A percentile compares a stretch with the other conserved stretches of the same genome.
phyloP scores from a whole-genome alignment of 1,140 invertebrate species.

The Neodiprion pinetum region DNA sequence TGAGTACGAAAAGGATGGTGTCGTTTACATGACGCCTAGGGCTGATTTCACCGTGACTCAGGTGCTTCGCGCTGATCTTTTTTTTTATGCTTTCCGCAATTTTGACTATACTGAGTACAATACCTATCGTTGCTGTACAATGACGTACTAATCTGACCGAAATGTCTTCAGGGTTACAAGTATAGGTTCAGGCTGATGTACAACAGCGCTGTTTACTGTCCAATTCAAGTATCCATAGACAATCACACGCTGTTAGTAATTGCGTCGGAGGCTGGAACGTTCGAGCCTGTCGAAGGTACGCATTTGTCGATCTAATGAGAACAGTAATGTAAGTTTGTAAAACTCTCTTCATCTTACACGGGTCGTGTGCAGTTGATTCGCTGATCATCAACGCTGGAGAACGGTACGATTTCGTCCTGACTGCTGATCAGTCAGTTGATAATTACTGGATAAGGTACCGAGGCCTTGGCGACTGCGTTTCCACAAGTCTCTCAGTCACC shows the following conservation, averaged over 20 bases:
- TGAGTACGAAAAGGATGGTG: constrained; percentile 36
- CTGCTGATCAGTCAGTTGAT: constrained; percentile 56
- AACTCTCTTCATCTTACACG: no score
- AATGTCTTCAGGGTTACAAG: constrained; percentile 45
- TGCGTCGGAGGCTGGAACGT: constrained; percentile 61
- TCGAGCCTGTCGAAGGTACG: constrained; percentile 57
- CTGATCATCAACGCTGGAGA: constrained; percentile 61
- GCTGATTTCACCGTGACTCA: constrained; percentile 66
- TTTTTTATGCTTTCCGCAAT: no score
- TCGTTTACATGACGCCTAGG: constrained; percentile 58
- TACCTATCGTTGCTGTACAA: no score
- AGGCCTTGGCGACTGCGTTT: constrained; percentile 59
- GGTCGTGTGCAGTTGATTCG: constrained; percentile 32
- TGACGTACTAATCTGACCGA: not conserved
- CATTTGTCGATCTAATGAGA: not conserved
- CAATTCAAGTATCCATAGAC: constrained; percentile 63
- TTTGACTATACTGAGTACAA: no score
- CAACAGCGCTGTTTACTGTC: constrained; percentile 49
- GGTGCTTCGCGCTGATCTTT: constrained; percentile 41
- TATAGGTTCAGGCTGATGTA: constrained; percentile 63
- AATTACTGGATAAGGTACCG: constrained; percentile 66
- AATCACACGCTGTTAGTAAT: constrained; percentile 61
- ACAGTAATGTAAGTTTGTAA: not conserved
- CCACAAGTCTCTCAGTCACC: constrained; percentile 40
- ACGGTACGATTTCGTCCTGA: constrained; percentile 68